Conservation (phyloP, 2,113 vertebrate species). For the Diphyllodes magnificus region DNA sequence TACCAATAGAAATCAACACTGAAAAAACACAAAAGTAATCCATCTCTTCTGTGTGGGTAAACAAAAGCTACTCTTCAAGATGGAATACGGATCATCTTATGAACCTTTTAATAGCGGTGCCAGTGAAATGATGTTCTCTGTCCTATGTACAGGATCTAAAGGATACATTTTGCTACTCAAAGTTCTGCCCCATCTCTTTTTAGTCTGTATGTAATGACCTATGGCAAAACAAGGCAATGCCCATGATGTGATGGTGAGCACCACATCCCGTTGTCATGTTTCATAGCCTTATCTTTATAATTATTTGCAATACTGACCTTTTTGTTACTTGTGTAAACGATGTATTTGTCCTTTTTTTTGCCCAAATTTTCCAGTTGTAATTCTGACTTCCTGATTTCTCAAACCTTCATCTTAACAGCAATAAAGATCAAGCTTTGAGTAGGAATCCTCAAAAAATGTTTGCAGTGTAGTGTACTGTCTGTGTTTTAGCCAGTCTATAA, state of each 20-base stretch:
- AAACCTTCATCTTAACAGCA: neutral
- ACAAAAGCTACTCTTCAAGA: neutral
- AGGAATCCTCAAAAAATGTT: neutral
- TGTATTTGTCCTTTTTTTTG: rapidly evolving
- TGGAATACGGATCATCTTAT: neutral
- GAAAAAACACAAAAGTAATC: neutral
- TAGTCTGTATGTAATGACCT: neutral
- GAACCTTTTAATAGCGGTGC: neutral
- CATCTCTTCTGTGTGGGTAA: neutral
- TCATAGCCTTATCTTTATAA: neutral
- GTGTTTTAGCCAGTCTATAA: neutral
- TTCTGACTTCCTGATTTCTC: neutral
- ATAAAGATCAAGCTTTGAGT: neutral
- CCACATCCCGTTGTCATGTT: neutral
- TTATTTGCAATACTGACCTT: neutral
- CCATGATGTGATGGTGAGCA: neutral
- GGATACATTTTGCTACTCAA: neutral
- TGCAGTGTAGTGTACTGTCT: neutral
- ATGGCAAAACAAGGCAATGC: neutral
- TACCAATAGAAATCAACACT: neutral
- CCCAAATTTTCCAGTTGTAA: neutral
- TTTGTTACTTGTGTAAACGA: neutral
- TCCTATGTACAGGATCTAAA: neutral
- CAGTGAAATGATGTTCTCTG: neutral
- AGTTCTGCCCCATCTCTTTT: neutral